Conservation (phyloP, 2,888 invertebrate genomes). For the Plagiodera versicolora region DNA sequence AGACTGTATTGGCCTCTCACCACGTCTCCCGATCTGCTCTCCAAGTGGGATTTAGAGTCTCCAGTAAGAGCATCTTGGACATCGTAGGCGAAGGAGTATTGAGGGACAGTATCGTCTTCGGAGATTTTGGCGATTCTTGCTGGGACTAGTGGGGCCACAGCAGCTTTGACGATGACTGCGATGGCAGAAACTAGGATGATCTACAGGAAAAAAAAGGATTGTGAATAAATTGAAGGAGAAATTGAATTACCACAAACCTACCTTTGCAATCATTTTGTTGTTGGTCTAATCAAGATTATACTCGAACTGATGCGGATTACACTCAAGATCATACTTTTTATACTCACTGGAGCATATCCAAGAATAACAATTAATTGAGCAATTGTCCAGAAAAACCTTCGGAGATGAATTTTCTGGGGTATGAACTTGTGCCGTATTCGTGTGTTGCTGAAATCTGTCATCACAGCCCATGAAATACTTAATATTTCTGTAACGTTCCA, state of each 20-base stretch:
- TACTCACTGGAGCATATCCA: not conserved
- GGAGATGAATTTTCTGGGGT: constrained; percentile 23
- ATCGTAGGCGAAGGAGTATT: constrained; percentile 70
- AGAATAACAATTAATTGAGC: constrained; percentile 13
- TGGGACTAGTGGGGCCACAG: not conserved
- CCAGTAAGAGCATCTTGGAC: constrained; percentile 69
- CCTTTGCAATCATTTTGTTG: not conserved
- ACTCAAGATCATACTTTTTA: not conserved
- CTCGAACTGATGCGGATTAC: not conserved
- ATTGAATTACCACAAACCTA: not conserved
- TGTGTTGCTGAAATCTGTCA: constrained; percentile 10
- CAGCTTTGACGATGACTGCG: not conserved
- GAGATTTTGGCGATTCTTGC: constrained; percentile 45
- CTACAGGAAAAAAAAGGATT: not conserved
- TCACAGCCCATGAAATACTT: not conserved
- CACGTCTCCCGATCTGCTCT: constrained; percentile 63
- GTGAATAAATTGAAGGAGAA: too few relatives aligned
- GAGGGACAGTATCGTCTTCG: constrained; percentile 63
- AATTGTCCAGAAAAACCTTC: constrained; percentile 20
- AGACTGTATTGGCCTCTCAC: constrained; percentile 67
- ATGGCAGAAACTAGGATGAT: not conserved
- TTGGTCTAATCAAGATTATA: not conserved
- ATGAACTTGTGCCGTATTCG: constrained; percentile 22
- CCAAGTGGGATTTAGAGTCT: constrained; percentile 60
- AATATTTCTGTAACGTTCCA: not conserved